These are phyloP conservation scores for Galbula dea DNA, from an alignment of 2,113 vertebrate genomes.

Conservation along the genomic window DNA sequence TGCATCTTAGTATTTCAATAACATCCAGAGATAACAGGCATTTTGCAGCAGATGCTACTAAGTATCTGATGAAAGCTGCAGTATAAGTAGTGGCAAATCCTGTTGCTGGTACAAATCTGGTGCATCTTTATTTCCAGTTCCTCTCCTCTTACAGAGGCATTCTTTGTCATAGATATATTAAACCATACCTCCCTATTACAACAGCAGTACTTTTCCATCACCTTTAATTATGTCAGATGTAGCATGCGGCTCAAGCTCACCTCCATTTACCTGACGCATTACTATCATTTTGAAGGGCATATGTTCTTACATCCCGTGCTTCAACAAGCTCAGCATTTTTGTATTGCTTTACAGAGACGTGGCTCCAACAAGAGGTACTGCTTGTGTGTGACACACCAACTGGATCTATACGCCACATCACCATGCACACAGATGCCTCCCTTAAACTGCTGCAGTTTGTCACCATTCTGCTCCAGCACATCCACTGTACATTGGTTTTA, in stretches of 20 bases:
- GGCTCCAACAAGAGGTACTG: background rate
- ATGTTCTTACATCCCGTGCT: conserved; percentile 41
- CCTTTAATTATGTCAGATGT: conserved; percentile 49
- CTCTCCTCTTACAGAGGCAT: background rate
- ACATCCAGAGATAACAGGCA: conserved; percentile 43
- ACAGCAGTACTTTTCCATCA: conserved; percentile 27
- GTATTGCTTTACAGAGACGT: background rate
- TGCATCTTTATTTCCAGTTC: background rate
- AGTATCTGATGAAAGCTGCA: conserved; percentile 30
- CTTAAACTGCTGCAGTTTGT: conserved; percentile 23
- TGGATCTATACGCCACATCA: background rate
- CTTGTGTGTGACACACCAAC: background rate
- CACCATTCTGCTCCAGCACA: conserved; percentile 25
- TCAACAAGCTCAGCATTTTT: conserved; percentile 18
- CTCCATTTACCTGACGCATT: conserved; percentile 64
- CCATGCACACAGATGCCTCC: background rate
- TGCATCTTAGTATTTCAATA: background rate
- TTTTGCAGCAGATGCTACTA: background rate
- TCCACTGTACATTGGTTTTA: conserved; percentile 31
- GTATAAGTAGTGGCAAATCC: background rate
- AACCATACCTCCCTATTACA: background rate
- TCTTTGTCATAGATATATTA: background rate
- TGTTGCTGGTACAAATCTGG: background rate
- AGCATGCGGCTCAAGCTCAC: conserved; percentile 11
- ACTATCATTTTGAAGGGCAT: conserved; percentile 56